Base-by-base conservation (phyloP, 2,113 vertebrate species). In the Illadopsis cleaveri region DNA sequence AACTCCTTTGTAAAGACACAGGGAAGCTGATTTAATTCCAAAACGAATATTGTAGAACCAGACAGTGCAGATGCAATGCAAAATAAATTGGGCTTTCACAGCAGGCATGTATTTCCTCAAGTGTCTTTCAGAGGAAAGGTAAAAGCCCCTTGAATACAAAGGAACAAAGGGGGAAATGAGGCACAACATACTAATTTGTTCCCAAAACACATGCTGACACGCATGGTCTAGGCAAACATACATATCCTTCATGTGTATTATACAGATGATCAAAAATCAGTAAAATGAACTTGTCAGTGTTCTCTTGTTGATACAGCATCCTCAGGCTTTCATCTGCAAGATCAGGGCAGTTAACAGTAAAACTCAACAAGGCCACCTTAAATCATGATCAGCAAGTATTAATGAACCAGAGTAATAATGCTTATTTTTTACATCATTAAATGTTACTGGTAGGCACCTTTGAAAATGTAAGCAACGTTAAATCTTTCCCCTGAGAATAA, bases 1-100 rank as follows among this genome's bases (percentile, higher is more conserved):
- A 61, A 31, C 11, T 56, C 33, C 47, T 20, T 69, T 35, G 15
- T 50, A 88, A 64, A 75, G 62, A 70, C 82, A 47, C 61, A 91
- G 75, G 86, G 75, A 88, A 91, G 50, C 81, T 89, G 83, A 92
- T 95, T 93, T 85, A 88, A 91, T 94, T 92, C 64, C 68, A 69
- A 56, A 90, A 38, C 11, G 58, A 85, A 86, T 73, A 28, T 82
- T 88, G 53, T 22, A 82, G 84, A 94, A 85, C 70, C 66, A 95
- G 89, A 71, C 48, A 62, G 47, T 37, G 64, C 78, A 82, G 85
- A 85, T 71, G 87, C 51, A 83, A 90, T 84, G 73, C 73, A 92
- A 96, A 96, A 93, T 88, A 87, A 95, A 96, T 82, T 57, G 61
- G 62, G 62, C 22, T 90, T 70, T 95, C 95, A 86, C 94, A 97